Evolutionary conservation across 2,888 invertebrate species (phyloP).

Genomic region (Anorthoa munda): DNA sequence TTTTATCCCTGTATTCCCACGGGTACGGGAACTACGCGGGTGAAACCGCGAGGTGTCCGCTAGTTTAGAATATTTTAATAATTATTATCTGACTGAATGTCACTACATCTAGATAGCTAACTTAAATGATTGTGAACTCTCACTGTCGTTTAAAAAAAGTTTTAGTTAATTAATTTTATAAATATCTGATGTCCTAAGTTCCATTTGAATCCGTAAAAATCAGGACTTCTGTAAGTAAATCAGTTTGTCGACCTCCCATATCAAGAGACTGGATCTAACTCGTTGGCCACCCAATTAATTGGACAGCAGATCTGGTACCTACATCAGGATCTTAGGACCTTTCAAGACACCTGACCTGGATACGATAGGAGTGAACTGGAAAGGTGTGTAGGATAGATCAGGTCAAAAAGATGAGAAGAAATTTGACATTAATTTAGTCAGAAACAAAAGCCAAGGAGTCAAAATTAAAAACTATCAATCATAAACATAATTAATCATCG

Average conservation of each 20-base stretch:
- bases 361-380: neutral
- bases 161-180: neutral
- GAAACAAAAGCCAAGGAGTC: slow-evolving; percentile 32
- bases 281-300: slow-evolving; percentile 42
- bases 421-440: slow-evolving; percentile 13
- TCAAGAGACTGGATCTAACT: slow-evolving; percentile 28
- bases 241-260: slow-evolving; percentile 21
- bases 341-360: neutral
- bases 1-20: no score
- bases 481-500: slow-evolving; percentile 33
- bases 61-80: no score
- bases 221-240: slow-evolving; percentile 20
- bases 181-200: neutral
- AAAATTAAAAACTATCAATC: slow-evolving; percentile 29
- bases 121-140: no score
- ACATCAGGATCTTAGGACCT: slow-evolving; percentile 18
- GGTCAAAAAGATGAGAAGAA: neutral
- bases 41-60: no score
- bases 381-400: neutral
- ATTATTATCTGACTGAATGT: neutral
- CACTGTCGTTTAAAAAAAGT: neutral
- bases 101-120: neutral
- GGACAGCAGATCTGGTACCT: slow-evolving; percentile 4
- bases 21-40: no score
- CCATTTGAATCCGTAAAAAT: neutral